Evolutionary conservation across 2,797 vertebrate genomes (phyloP), one percentile per base, ranked within the genome.

Genomic region (Thaleichthys pacificus): DNA sequence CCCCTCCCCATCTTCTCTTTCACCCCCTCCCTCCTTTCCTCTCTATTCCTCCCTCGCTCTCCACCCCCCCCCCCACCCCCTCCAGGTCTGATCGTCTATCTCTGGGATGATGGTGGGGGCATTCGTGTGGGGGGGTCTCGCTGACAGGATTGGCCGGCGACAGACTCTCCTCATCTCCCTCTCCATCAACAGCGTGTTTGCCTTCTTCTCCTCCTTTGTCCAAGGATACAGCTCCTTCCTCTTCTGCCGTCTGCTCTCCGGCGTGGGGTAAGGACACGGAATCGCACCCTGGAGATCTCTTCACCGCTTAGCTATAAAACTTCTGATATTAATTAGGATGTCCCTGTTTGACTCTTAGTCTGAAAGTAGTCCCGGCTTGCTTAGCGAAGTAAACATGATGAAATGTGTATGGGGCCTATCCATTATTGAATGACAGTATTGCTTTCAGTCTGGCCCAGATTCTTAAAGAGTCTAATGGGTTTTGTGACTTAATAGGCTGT

Each of bases 61-160:
- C 35, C n/a, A 3, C 35, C 47, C 11, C 54, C 14, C 22, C 21
- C 6, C 1, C 38, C 5, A 26, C 19, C 24, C 28, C 6, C 49
- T 21, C 1, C 92, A 98, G 97, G 97, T 76, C 93, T 98, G 74
- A 98, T 99, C 42, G 97, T 98, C 67, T 98, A 98, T 88, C 90
- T 99, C 91, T n/a, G 97, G 97, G 62, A 98, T 98, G 97, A 98
- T 98, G 97, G 96, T 98, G 66, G 97, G 97, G 0, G 97, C 97
- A 4, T 98, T 98, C 79, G 87, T 99, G 73, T 98, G 97, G 97
- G 97, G 97, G 0, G 95, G 97, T 54, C 89, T 98, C 88, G 96
- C 97, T 0, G 96, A 98, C 81, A 93, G 96, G 38, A 95, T 99
- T 12, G 97, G 97, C 32, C 94, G 97, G 21, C 89, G 94, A 69